Evolutionary conservation across 92 coral and sea anemone species (phyloP), one percentile per base, ranked within the genome.

Genomic region (Phymanthus crucifer): DNA sequence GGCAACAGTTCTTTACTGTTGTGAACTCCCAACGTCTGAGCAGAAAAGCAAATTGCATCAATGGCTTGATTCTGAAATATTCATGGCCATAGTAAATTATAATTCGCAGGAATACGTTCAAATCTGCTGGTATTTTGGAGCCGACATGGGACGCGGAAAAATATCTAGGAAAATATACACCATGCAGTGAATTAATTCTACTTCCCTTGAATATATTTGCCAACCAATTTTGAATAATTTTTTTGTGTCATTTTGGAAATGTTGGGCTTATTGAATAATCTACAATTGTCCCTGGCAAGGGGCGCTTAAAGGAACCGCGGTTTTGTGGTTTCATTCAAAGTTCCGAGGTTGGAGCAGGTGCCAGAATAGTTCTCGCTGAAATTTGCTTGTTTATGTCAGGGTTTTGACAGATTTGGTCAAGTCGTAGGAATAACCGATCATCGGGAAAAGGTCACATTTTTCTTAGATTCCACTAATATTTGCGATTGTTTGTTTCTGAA

Each of bases 221-320:
- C 75, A 43, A 36, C 52, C 50, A 29, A 33, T 65, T 64, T 38
- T 64, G 37, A 75, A 75, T 77, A 14, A 37, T 54, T 61, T 61
- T 38, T 61, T 38, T 77, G 81, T 64, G 81, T 77, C 81, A 77
- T 61, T 77, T 77, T 77, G 68, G 27, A 61, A 64, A 77, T 58
- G 21, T 77, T 64, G 65, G 70, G 72, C 46, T 61, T 10, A 77
- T 56, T 77, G 72, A 77, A 47, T 61, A 61, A 29, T 65, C 56
- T 29, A 61, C 40, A n/a, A 77, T 77, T 77, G 57, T 77, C 57
- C 81, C 12, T 8, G 33, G 81, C 81, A 58, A 77, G 81, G 72
- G 72, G 81, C 81, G 72, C 50, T 27, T 58, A 77, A 77, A 77
- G 81, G 14, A 77, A 77, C 47, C 72, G 81, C 32, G 81, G 81